Evolutionary conservation across 2,797 vertebrate genomes (phyloP).

Genomic region (Leptoclinus maculatus): DNA sequence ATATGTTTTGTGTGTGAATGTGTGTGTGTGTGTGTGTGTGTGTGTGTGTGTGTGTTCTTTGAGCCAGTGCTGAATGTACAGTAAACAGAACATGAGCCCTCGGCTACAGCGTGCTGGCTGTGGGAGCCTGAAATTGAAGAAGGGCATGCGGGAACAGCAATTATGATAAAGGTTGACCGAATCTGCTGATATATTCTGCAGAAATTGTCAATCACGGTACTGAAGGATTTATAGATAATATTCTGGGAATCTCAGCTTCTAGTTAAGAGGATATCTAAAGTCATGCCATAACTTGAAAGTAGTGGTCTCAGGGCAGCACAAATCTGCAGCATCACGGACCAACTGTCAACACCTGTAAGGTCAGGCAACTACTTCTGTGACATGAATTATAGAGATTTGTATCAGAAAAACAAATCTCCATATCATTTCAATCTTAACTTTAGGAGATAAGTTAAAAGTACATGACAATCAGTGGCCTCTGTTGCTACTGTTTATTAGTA

Average conservation of each 20-base stretch:
- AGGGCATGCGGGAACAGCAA: not conserved
- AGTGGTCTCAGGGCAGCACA: not conserved
- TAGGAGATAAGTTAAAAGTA: not conserved
- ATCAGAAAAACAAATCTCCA: not conserved
- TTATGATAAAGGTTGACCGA: constrained; percentile 1
- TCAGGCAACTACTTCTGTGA: not conserved
- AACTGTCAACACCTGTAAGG: not conserved
- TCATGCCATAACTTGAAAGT: not conserved
- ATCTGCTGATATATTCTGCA: not conserved
- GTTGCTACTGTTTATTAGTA: not conserved
- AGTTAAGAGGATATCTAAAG: not conserved
- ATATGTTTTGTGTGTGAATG: not conserved
- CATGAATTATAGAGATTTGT: not conserved
- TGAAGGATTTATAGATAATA: not conserved
- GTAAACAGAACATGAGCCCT: constrained; percentile 51
- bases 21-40: not conserved
- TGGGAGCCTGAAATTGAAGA: constrained; percentile 1
- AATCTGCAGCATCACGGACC: not conserved
- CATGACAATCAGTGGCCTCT: not conserved
- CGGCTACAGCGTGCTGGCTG: not conserved
- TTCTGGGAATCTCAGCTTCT: constrained; percentile 7
- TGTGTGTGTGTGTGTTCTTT: constrained; percentile 4
- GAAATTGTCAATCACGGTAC: not conserved
- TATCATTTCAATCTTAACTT: not conserved
- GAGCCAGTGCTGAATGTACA: constrained; percentile 36